Evolutionary conservation across 2,888 invertebrate genomes (phyloP).

Genomic region (Oxystoma pomonae): DNA sequence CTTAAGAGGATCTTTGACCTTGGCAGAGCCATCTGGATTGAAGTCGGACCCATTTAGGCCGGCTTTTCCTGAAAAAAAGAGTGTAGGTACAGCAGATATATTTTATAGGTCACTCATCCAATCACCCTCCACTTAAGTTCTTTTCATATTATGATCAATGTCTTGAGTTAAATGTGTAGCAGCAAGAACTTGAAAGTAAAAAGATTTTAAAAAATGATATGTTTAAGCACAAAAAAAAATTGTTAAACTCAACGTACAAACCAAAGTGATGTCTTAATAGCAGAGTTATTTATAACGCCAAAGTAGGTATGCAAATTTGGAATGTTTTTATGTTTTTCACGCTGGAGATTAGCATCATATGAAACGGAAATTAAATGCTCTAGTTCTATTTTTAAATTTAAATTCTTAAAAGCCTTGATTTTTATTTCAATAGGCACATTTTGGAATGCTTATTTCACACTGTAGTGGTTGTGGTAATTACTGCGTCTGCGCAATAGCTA

Average conservation of each 20-base stretch:
- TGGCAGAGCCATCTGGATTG: conserved; percentile 23
- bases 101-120: not conserved
- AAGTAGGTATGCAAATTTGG: not conserved
- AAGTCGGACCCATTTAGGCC: conserved; percentile 27
- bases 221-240: too few relatives aligned
- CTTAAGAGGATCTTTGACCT: conserved; percentile 57
- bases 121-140: not conserved
- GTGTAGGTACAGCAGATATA: not conserved
- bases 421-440: too few relatives aligned
- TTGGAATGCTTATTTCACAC: too few relatives aligned
- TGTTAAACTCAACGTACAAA: too few relatives aligned
- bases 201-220: too few relatives aligned
- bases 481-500: too few relatives aligned
- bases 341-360: not conserved
- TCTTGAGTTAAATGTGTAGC: not conserved
- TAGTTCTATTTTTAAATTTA: not conserved
- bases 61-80: not conserved
- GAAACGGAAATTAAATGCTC: not conserved
- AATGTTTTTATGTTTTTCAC: not conserved
- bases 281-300: too few relatives aligned
- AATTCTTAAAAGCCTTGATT: too few relatives aligned
- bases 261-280: too few relatives aligned
- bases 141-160: not conserved
- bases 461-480: too few relatives aligned
- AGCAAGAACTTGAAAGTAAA: not conserved